These are phyloP conservation scores for Lysiphlebus fabarum DNA, from an alignment of 1,140 invertebrate species.

Conservation along the genomic window DNA sequence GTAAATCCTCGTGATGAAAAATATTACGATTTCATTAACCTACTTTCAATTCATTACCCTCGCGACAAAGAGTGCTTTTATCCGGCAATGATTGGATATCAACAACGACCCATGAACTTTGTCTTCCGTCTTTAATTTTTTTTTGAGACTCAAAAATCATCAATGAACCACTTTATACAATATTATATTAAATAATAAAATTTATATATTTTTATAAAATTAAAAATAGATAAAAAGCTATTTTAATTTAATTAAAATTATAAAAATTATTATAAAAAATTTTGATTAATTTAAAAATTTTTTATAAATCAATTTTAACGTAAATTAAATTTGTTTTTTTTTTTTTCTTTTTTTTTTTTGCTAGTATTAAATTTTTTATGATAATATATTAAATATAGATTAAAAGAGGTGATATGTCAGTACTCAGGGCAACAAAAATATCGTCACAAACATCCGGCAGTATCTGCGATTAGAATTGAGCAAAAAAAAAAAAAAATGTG, in stretches of 20 bases:
- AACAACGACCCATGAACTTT: constrained; percentile 43
- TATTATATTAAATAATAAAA: constrained; percentile 2
- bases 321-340: no score
- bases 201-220: no score
- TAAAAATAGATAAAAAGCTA: no score
- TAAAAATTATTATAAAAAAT: no score
- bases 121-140: constrained; percentile 36
- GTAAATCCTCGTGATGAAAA: no score
- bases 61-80: constrained; percentile 41
- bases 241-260: no score
- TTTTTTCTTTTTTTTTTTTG: no score
- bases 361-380: constrained; percentile 7
- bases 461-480: constrained; percentile 30
- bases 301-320: no score
- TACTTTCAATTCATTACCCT: constrained; percentile 41
- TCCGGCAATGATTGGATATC: constrained; percentile 46
- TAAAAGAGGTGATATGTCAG: constrained; percentile 2
- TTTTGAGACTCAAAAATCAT: constrained; percentile 12
- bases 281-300: no score
- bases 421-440: constrained; percentile 9
- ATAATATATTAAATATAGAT: constrained; percentile 13
- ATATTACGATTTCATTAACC: constrained; percentile 18
- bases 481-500: constrained; percentile 7
- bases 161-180: constrained; percentile 7
- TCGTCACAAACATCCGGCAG: constrained; percentile 40